phyloP scores from a whole-genome alignment of 2,113 vertebrate species.

The Platichthys stellatus region DNA sequence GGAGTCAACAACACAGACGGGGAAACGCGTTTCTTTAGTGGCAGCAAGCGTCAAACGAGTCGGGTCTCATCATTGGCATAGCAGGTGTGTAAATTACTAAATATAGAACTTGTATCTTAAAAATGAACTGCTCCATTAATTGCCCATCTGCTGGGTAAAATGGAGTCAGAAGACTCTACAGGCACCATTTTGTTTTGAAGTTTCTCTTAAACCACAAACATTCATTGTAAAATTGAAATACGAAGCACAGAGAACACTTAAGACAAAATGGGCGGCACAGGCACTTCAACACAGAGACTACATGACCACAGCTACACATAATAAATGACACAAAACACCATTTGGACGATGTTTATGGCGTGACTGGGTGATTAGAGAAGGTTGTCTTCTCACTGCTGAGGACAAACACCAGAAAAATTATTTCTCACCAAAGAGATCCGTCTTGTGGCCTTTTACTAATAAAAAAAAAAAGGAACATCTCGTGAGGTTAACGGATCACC shows the following conservation, averaged over 20 bases:
- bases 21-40: slow-evolving; percentile 86
- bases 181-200: slow-evolving; percentile 57
- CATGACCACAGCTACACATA: slow-evolving; percentile 42
- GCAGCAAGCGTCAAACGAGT: slow-evolving; percentile 31
- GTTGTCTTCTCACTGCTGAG: slow-evolving; percentile 46
- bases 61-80: slow-evolving; percentile 44
- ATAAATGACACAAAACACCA: slow-evolving; percentile 55
- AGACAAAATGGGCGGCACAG: slow-evolving; percentile 43
- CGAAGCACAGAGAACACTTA: slow-evolving; percentile 43
- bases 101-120: not conserved
- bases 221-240: slow-evolving; percentile 12
- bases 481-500: slow-evolving; percentile 19
- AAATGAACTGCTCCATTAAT: slow-evolving; percentile 1
- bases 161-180: slow-evolving; percentile 26
- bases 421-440: slow-evolving; percentile 63
- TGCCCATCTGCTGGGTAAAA: slow-evolving; percentile 10
- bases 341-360: slow-evolving; percentile 59
- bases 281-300: slow-evolving; percentile 59
- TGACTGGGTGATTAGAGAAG: slow-evolving; percentile 17
- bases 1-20: slow-evolving; percentile 94
- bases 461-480: slow-evolving; percentile 24
- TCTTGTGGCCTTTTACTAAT: slow-evolving; percentile 51
- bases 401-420: slow-evolving; percentile 36
- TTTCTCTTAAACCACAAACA: slow-evolving; percentile 19
- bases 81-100: slow-evolving; percentile 12